A percentile compares a stretch with the other conserved stretches of the same genome.
phyloP scores from a whole-genome alignment of 2,113 vertebrate genomes.

The Ceratotherium simum region DNA sequence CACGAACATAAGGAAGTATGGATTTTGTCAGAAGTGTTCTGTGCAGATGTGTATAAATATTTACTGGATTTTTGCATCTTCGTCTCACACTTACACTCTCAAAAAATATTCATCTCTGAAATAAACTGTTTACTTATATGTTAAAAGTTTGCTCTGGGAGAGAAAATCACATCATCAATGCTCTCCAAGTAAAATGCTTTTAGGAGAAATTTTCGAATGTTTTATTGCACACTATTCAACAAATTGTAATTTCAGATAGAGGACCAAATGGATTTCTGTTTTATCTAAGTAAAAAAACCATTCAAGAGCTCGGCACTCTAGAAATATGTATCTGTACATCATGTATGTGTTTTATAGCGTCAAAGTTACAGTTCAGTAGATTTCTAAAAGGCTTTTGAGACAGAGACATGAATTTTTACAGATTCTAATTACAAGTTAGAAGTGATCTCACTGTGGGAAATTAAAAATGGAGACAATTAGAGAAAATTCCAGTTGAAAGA shows the following conservation, averaged over 20 bases:
- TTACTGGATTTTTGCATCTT: not conserved
- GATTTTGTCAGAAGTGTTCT: not conserved
- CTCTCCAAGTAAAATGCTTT: conserved; percentile 51
- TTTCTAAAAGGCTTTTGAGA: conserved; percentile 81
- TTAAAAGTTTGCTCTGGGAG: conserved; percentile 36
- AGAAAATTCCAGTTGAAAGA: conserved; percentile 85
- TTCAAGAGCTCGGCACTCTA: conserved; percentile 26
- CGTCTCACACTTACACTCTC: not conserved
- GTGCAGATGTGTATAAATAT: not conserved
- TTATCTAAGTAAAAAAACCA: conserved; percentile 50
- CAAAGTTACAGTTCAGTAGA: conserved; percentile 71
- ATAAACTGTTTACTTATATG: not conserved
- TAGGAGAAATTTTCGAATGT: conserved; percentile 5
- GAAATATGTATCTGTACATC: conserved; percentile 72
- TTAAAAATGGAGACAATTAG: conserved; percentile 88
- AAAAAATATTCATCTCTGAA: not conserved
- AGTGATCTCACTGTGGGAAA: conserved; percentile 83
- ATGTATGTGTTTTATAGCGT: conserved; percentile 73
- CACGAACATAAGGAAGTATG: not conserved
- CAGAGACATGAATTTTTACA: conserved; percentile 79
- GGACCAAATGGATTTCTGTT: conserved; percentile 61
- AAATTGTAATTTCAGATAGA: conserved; percentile 35
- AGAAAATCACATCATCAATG: not conserved
- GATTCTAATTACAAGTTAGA: conserved; percentile 83
- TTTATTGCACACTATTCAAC: conserved; percentile 16